Evolutionary conservation across 2,888 invertebrate species (phyloP).

Genomic region (Eilema depressum): DNA sequence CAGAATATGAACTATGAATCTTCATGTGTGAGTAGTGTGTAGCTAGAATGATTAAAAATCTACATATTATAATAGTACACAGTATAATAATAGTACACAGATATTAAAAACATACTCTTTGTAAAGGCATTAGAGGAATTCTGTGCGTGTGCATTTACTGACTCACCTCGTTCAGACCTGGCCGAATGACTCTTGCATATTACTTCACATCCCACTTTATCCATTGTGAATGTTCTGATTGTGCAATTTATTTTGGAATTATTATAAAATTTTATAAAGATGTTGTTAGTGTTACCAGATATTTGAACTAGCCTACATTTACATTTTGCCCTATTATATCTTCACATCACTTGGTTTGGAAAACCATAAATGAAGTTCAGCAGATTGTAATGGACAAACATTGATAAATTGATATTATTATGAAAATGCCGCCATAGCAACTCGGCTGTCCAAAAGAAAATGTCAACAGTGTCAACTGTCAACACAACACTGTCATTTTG

Average conservation of each 20-base stretch:
- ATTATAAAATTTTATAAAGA: background rate
- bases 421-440: slow-evolving; percentile 78
- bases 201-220: slow-evolving; percentile 23
- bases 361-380: background rate
- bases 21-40: too few species aligned
- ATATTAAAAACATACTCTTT: too few species aligned
- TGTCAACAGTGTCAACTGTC: slow-evolving; percentile 29
- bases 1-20: too few species aligned
- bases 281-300: background rate
- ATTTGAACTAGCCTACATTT: background rate
- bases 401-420: slow-evolving; percentile 46
- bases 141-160: too few species aligned
- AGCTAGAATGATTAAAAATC: too few species aligned
- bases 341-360: background rate
- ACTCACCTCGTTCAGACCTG: slow-evolving; percentile 57
- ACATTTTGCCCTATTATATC: background rate
- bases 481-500: background rate
- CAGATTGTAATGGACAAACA: slow-evolving; percentile 20
- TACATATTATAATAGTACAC: too few species aligned
- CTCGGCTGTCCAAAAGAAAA: slow-evolving; percentile 25
- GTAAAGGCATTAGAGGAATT: too few species aligned
- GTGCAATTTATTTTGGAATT: background rate
- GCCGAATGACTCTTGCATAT: slow-evolving; percentile 55
- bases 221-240: slow-evolving; percentile 12
- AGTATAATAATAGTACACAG: too few species aligned